A percentile compares a stretch with the other conserved stretches of the same genome.
Conservation (phyloP, 1,140 invertebrate species). For the Parasteatoda tepidariorum region DNA sequence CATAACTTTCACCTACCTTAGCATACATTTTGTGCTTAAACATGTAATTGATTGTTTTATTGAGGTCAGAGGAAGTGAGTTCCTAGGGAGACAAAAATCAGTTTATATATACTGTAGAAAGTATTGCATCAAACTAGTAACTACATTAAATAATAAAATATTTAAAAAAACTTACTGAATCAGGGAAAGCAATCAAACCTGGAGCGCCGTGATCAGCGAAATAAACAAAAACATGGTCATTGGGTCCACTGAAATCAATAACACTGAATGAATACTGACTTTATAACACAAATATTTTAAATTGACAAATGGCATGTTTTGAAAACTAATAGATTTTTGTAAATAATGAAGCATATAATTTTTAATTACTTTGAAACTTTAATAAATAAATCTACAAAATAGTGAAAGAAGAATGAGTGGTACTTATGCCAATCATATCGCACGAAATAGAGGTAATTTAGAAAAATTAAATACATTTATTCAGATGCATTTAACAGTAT, state of each 20-base stretch:
- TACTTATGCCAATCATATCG: too few species aligned
- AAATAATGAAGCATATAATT: not conserved
- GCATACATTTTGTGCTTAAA: constrained; percentile 68
- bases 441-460: too few species aligned
- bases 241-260: constrained; percentile 70
- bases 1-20: constrained; percentile 66
- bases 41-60: constrained; percentile 69
- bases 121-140: too few species aligned
- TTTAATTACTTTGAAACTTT: not conserved
- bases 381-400: not conserved
- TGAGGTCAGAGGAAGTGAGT: constrained; percentile 69
- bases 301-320: constrained; percentile 15
- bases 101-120: too few species aligned
- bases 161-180: constrained; percentile 62
- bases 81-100: constrained; percentile 62
- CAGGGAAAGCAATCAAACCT: constrained; percentile 74
- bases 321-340: not conserved
- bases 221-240: constrained; percentile 76
- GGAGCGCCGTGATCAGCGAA: constrained; percentile 77
- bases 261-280: not conserved
- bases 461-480: too few species aligned
- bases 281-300: constrained; percentile 19
- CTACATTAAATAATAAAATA: too few species aligned
- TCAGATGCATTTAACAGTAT: too few species aligned
- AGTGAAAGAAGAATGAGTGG: too few species aligned